phyloP scores from a whole-genome alignment of 35 echinoderm and acorn worm species.

The Ophiothrix spiculata region DNA sequence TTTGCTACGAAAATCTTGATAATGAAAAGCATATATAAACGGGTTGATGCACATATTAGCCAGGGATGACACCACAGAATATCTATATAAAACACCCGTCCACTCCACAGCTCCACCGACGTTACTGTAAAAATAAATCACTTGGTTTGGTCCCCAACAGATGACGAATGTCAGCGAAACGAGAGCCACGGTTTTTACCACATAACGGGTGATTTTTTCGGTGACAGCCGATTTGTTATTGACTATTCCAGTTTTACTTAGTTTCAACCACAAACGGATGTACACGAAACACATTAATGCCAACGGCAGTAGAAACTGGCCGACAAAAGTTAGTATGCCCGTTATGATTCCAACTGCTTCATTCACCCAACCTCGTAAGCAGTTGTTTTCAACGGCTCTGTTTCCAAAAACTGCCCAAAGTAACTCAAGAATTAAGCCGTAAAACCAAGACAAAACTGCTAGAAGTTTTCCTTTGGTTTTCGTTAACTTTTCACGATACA shows the following conservation, averaged over 20 bases:
- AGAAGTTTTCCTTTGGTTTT: conserved; percentile 42
- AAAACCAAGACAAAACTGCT: conserved; percentile 52
- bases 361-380: not conserved
- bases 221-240: not conserved
- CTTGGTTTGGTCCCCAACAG: conserved; percentile 67
- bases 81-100: conserved; percentile 34
- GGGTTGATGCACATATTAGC: conserved; percentile 69
- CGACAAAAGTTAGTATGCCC: conserved; percentile 50
- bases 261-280: conserved; percentile 57
- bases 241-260: no score
- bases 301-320: conserved; percentile 73
- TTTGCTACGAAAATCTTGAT: conserved; percentile 49
- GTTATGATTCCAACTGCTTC: not conserved
- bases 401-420: conserved; percentile 63
- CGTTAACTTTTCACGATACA: conserved; percentile 60
- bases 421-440: conserved; percentile 64
- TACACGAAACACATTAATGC: conserved; percentile 86
- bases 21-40: conserved; percentile 60
- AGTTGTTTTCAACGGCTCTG: conserved; percentile 2
- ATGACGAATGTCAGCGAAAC: conserved; percentile 60
- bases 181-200: conserved; percentile 49
- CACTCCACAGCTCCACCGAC: conserved; percentile 40
- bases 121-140: conserved; percentile 63
- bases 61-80: conserved; percentile 34
- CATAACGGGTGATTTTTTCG: conserved; percentile 37